Conservation (phyloP, 2,797 vertebrate species). For the Gallinago stenura region DNA sequence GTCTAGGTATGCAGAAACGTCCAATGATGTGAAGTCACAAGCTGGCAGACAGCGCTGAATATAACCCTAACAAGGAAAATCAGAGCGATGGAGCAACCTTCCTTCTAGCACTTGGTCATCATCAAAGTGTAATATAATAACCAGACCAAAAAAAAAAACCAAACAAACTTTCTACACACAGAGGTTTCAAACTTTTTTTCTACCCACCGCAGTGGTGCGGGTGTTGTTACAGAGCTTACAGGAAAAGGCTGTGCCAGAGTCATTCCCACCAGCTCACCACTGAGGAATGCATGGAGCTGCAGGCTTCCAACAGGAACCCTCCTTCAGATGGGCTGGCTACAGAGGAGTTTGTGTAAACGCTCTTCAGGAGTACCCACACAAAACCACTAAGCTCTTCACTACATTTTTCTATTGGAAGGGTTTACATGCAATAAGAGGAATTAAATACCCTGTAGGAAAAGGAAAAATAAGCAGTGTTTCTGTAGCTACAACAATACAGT, state of each 20-base stretch:
- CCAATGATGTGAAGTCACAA: not conserved
- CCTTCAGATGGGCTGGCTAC: not conserved
- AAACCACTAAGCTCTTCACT: not conserved
- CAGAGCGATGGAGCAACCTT: not conserved
- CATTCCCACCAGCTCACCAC: not conserved
- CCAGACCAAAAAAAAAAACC: not conserved
- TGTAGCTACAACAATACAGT: not conserved
- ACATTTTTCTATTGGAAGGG: not conserved
- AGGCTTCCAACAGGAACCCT: not conserved
- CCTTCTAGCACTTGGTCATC: not conserved
- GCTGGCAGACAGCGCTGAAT: not conserved
- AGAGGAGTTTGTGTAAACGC: not conserved
- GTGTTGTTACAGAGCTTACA: not conserved
- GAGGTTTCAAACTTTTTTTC: not conserved
- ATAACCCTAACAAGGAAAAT: not conserved
- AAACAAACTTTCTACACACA: not conserved
- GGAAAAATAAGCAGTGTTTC: not conserved
- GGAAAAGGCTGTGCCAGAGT: not conserved
- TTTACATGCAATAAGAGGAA: not conserved
- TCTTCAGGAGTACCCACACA: not conserved
- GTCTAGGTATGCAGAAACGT: not conserved
- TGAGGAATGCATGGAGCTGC: slow-evolving; percentile 2
- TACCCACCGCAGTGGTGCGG: not conserved
- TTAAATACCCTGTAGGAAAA: not conserved
- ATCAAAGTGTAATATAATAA: not conserved